phyloP scores from a whole-genome alignment of 2,113 vertebrate species.

The Galeopterus variegatus region DNA sequence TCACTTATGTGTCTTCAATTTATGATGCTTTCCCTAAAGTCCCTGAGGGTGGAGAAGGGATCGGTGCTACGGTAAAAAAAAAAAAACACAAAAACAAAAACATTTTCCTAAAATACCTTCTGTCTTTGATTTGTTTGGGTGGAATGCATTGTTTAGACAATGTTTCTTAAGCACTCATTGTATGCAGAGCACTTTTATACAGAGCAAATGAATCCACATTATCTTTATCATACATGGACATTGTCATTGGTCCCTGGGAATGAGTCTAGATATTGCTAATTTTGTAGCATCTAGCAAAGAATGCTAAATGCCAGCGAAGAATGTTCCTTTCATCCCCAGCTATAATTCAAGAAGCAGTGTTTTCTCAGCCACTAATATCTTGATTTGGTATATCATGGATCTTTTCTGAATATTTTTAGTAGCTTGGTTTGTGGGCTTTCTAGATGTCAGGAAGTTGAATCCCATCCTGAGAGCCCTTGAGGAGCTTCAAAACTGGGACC shows the following conservation, averaged over 20 bases:
- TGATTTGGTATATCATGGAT: neutral
- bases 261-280: neutral
- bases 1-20: slow-evolving; percentile 99
- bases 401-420: slow-evolving; percentile 57
- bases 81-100: neutral
- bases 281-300: slow-evolving; percentile 10
- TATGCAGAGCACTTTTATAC: neutral
- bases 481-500: slow-evolving; percentile 66
- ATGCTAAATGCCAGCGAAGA: slow-evolving; percentile 30
- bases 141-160: neutral
- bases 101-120: slow-evolving; percentile 34
- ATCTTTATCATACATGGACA: neutral
- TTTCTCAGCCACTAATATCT: slow-evolving; percentile 14
- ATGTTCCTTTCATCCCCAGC: neutral
- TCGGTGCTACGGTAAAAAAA: slow-evolving; percentile 93
- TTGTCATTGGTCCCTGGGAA: neutral
- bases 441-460: slow-evolving; percentile 65
- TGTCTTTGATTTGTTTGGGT: neutral
- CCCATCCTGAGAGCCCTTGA: slow-evolving; percentile 30
- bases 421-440: slow-evolving; percentile 39
- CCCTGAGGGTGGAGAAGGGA: slow-evolving; percentile 97
- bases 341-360: slow-evolving; percentile 6
- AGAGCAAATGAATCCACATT: neutral
- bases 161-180: slow-evolving; percentile 13
- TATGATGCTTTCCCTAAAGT: slow-evolving; percentile 99